Evolutionary conservation across 2,113 vertebrate species (phyloP).

Genomic region (Arenaria interpres): DNA sequence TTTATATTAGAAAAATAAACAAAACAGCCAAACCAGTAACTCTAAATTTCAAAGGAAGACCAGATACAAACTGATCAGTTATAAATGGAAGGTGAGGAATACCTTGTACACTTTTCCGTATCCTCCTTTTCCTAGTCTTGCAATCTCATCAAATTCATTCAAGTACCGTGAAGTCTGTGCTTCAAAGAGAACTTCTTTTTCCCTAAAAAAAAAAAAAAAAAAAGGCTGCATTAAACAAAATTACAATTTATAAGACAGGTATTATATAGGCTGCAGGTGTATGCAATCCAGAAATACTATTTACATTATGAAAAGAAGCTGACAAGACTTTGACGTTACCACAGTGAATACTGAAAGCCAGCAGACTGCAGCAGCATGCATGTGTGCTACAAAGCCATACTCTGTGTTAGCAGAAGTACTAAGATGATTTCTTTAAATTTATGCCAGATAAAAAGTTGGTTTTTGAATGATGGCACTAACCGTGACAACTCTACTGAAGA

Average conservation of each 20-base stretch:
- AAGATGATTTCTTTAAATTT: neutral
- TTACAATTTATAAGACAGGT: neutral
- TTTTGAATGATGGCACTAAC: neutral
- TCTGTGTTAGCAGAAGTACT: neutral
- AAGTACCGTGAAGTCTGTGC: slow-evolving; percentile 92
- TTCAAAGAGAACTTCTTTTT: slow-evolving; percentile 86
- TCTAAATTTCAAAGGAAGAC: neutral
- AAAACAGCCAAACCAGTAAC: neutral
- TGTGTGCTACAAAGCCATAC: neutral
- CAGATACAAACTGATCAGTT: neutral
- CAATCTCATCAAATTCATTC: slow-evolving; percentile 93
- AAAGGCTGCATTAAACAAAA: neutral
- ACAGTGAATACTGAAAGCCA: neutral
- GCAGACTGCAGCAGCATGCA: neutral
- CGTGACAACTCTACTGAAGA: neutral
- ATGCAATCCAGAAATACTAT: neutral
- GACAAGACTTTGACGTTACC: neutral
- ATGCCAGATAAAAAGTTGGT: neutral
- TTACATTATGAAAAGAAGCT: neutral
- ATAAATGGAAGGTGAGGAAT: neutral
- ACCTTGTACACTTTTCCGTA: slow-evolving; percentile 97
- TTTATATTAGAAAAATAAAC: neutral
- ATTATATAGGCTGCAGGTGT: neutral
- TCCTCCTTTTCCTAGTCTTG: slow-evolving; percentile 88
- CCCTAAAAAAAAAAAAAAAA: slow-evolving; percentile 67